Evolutionary conservation across 2,113 vertebrate species (phyloP).

Genomic region (Pteropus alecto): DNA sequence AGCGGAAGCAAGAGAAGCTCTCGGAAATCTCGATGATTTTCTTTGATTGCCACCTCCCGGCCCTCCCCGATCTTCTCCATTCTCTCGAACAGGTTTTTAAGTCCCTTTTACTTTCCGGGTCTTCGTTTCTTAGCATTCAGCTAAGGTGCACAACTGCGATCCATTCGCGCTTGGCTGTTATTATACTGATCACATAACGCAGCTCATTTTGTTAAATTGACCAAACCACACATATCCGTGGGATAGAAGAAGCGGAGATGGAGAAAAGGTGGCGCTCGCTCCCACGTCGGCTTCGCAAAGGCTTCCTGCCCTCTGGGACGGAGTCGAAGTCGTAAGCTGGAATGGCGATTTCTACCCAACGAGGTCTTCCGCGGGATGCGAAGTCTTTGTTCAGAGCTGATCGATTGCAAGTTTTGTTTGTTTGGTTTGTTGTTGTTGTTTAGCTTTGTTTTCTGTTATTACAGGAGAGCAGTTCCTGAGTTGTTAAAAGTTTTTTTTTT

Average conservation of each 20-base stretch:
- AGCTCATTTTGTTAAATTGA: background rate
- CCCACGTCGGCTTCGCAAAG: background rate
- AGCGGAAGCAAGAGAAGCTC: fast-evolving
- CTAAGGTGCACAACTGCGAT: too few species aligned
- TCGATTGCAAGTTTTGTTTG: background rate
- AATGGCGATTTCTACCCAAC: fast-evolving
- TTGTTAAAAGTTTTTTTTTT: background rate
- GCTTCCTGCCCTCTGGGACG: background rate
- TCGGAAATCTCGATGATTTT: background rate
- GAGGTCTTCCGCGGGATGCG: background rate
- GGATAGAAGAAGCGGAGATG: background rate
- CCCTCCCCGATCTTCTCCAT: background rate
- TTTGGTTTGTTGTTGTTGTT: background rate
- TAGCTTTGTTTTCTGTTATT: background rate
- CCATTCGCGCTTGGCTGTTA: background rate
- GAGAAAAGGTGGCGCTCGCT: background rate
- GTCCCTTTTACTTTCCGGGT: background rate
- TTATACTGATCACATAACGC: fast-evolving
- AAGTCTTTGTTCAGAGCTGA: background rate
- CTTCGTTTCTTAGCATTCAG: background rate
- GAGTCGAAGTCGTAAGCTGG: fast-evolving
- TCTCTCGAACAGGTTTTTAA: background rate
- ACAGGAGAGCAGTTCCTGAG: background rate
- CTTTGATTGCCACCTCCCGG: fast-evolving
- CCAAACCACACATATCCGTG: too few species aligned